Conservation (phyloP, 2,797 vertebrate species). For the Onychomys torridus region DNA sequence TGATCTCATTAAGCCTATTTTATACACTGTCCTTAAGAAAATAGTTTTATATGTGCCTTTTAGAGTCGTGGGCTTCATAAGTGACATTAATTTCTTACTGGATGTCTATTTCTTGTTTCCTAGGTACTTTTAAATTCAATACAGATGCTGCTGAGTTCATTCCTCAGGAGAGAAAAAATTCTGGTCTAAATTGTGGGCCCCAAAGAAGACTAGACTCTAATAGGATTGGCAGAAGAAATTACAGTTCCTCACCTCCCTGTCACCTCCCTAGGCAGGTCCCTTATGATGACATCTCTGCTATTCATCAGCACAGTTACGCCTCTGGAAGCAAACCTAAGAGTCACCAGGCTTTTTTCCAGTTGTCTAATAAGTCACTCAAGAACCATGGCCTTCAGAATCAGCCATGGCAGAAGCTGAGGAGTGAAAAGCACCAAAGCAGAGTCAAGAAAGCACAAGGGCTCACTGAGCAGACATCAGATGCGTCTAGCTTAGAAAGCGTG, state of each 20-base stretch:
- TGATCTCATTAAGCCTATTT: constrained; percentile 1
- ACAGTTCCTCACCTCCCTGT: constrained; percentile 83
- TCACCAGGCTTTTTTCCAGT: constrained; percentile 85
- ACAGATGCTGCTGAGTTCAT: constrained; percentile 88
- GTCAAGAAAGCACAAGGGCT: constrained; percentile 84
- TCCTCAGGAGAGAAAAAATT: constrained; percentile 87
- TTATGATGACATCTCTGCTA: constrained; percentile 83
- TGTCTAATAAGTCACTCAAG: constrained; percentile 83
- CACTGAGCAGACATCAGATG: constrained; percentile 78
- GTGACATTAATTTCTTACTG: constrained; percentile 58
- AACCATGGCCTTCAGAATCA: constrained; percentile 87
- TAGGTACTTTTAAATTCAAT: constrained; percentile 84
- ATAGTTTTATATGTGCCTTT: constrained; percentile 10
- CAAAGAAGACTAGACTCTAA: constrained; percentile 88
- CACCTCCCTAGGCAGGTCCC: constrained; percentile 85
- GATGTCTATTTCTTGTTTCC: constrained; percentile 67
- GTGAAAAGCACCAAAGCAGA: constrained; percentile 84
- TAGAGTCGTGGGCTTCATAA: constrained; percentile 2
- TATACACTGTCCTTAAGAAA: constrained; percentile 41
- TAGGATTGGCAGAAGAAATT: constrained; percentile 87
- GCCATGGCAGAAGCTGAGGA: constrained; percentile 89
- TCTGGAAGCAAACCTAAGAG: constrained; percentile 85
- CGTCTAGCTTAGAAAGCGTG: constrained; percentile 75
- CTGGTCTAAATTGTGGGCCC: constrained; percentile 88
- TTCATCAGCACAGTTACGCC: constrained; percentile 84